Percentiles rank a stretch among this genome's conserved stretches.
phyloP scores from a whole-genome alignment of 2,888 invertebrate species.

The Limnephilus auricula region DNA sequence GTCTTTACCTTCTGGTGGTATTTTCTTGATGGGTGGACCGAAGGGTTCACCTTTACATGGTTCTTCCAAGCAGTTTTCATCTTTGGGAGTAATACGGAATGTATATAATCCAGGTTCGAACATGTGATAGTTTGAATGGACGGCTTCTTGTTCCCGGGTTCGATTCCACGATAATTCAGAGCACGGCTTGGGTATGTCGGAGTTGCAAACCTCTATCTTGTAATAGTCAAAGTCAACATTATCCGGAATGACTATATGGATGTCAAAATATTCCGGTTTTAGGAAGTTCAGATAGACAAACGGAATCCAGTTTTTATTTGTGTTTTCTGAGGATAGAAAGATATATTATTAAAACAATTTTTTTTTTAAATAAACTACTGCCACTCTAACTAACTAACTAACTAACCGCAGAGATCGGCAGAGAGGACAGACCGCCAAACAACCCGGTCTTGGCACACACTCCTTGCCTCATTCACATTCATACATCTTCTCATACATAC shows the following conservation, averaged over 20 bases:
- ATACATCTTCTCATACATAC: too few species aligned
- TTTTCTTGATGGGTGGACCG: slow-evolving; percentile 51
- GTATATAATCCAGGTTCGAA: slow-evolving; percentile 52
- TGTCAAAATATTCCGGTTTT: slow-evolving; percentile 35
- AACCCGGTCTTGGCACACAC: too few species aligned
- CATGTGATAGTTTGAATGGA: slow-evolving; percentile 39
- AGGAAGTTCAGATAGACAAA: slow-evolving; percentile 61
- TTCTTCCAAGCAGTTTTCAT: slow-evolving; percentile 44
- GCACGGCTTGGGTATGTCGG: neutral
- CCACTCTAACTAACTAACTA: too few species aligned
- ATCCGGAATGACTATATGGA: slow-evolving; percentile 52
- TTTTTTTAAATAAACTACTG: neutral
- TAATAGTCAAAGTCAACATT: slow-evolving; percentile 5
- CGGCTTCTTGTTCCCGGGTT: slow-evolving; percentile 34
- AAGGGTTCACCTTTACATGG: slow-evolving; percentile 38
- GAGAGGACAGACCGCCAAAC: too few species aligned
- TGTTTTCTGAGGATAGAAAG: slow-evolving; percentile 34
- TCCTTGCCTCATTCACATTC: too few species aligned
- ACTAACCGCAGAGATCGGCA: too few species aligned
- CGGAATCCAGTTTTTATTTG: slow-evolving; percentile 50
- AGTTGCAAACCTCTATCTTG: neutral
- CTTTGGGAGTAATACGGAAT: slow-evolving; percentile 53
- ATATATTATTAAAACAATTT: neutral
- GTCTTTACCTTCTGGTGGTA: slow-evolving; percentile 44
- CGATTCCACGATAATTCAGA: neutral